A percentile compares a stretch with the other conserved stretches of the same genome.
Evolutionary conservation across 2,888 invertebrate species (phyloP).

Genomic region (Seira ritae): DNA sequence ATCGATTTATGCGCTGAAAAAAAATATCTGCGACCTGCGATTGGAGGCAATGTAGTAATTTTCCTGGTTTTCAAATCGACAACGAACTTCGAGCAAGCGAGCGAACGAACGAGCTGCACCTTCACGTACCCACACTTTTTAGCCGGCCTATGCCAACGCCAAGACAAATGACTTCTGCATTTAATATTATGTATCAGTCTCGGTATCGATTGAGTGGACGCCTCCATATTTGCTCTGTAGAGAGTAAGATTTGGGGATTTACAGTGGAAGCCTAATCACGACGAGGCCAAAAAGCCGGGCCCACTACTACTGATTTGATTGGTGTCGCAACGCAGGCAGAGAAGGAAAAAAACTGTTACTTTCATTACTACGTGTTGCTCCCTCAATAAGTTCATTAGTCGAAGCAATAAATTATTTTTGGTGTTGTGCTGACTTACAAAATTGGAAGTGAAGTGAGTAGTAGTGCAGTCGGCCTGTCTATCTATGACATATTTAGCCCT

Average conservation of each 20-base stretch:
- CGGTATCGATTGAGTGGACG: no score
- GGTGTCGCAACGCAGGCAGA: conserved; percentile 12
- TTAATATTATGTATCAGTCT: no score
- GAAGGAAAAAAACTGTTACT: conserved; percentile 18
- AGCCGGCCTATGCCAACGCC: no score
- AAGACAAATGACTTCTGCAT: no score
- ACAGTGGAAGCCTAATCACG: background rate
- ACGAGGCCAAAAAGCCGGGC: background rate
- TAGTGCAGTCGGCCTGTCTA: background rate
- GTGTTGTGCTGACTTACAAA: conserved; percentile 2
- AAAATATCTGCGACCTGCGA: no score
- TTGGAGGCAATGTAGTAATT: no score
- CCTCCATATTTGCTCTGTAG: background rate
- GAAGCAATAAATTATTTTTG: conserved; percentile 24
- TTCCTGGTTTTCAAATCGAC: no score
- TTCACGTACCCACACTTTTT: no score
- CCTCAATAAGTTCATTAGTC: conserved; percentile 41
- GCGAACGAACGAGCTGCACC: no score
- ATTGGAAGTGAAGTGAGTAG: background rate
- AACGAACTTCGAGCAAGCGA: no score
- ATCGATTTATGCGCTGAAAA: no score
- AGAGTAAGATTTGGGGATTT: background rate
- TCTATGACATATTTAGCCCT: background rate
- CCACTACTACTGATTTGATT: background rate
- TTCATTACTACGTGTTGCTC: conserved; percentile 3